Conservation (phyloP, 2,113 vertebrate species). For the Varanus salvator region DNA sequence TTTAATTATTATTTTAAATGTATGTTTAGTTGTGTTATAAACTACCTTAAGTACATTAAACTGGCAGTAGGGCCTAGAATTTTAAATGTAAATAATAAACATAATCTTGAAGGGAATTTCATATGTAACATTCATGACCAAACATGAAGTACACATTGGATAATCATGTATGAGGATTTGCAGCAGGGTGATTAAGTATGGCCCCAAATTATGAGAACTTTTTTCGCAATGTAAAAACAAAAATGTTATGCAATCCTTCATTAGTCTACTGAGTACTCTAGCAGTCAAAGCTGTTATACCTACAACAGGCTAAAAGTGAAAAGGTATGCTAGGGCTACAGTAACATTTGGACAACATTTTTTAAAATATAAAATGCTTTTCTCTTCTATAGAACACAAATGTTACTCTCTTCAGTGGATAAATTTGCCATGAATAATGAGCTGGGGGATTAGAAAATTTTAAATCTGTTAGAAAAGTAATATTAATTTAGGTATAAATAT, state of each 20-base stretch:
- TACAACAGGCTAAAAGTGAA: background rate
- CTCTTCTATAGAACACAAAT: conserved; percentile 71
- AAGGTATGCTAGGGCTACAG: conserved; percentile 50
- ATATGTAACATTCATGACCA: conserved; percentile 28
- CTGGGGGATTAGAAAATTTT: conserved; percentile 82
- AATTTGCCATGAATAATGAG: conserved; percentile 74
- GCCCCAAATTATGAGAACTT: conserved; percentile 36
- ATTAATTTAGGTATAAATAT: conserved; percentile 87
- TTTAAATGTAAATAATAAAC: background rate
- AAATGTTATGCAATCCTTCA: conserved; percentile 40
- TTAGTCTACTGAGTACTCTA: background rate
- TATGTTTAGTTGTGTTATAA: background rate
- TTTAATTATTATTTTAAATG: background rate
- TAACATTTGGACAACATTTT: conserved; percentile 58
- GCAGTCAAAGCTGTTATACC: conserved; percentile 2
- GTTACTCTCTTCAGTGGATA: conserved; percentile 71
- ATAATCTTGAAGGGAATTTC: background rate
- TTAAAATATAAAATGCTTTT: conserved; percentile 67
- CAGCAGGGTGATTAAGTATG: conserved; percentile 9
- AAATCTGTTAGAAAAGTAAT: conserved; percentile 86
- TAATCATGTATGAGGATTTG: background rate
- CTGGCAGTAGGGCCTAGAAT: background rate
- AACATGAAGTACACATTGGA: conserved; percentile 35
- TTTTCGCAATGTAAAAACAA: conserved; percentile 58
- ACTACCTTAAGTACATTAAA: background rate